Evolutionary conservation across 2,113 vertebrate genomes (phyloP), one percentile per base, ranked within the genome.

Genomic region (Brachypodius melanocephalos): DNA sequence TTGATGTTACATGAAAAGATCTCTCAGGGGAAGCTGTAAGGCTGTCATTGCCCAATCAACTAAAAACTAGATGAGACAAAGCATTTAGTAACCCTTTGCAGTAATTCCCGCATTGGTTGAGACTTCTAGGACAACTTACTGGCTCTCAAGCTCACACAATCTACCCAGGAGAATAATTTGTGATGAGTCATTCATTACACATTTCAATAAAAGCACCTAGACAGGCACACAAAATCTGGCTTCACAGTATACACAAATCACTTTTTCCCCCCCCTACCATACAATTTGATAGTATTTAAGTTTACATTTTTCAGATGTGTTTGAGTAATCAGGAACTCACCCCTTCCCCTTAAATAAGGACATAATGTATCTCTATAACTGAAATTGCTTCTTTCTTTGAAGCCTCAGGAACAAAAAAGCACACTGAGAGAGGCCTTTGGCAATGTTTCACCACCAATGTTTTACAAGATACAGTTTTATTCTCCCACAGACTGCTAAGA

Each of bases 1-100:
- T 85, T 93, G 94, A 93, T 95, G 86, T 71, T 95, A 96, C 76
- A 25, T 94, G 86, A 96, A 94, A 90, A 96, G 93, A 45, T 93
- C 17, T 94, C 89, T 91, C 85, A 88, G 63, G 78, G 84, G 89
- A 95, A 73, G 71, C 25, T 48, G n/a, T 91, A 88, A 91, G 85
- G 59, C 78, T 95, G 85, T 95, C 91, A 91, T 89, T 95, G 81
- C 78, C 67, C 40, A 29, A 91, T 91, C 90, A 91, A 49, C 51
- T 93, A n/a, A 95, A 94, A 96, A 90, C 59, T 59, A 91, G 67
- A 80, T 71, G 43, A 95, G 82, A 89, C 62, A 93, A 91, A 91
- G 67, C 34, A 43, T 85, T 89, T 69, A 89, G 86, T 90, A 97
- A 96, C 40, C 59, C 75, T 85, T 91, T 85, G n/a, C 71, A 77